Percentiles rank a stretch among this genome's conserved stretches.
Evolutionary conservation across 2,797 vertebrate genomes (phyloP).

Genomic region (Todus mexicanus): DNA sequence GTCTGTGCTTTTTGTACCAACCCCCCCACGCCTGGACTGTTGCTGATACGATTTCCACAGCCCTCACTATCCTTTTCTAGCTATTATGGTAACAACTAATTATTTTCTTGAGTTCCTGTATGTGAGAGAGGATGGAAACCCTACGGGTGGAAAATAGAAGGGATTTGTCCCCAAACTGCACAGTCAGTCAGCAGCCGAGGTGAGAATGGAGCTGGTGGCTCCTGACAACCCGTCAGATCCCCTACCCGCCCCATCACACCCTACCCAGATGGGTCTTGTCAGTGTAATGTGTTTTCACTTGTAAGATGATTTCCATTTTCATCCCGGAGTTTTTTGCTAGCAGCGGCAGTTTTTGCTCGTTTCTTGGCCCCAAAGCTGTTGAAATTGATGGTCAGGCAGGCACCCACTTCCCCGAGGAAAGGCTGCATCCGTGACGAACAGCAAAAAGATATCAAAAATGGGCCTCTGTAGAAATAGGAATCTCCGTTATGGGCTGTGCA

Average conservation of each 20-base stretch:
- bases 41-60: neutral
- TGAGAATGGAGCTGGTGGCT: neutral
- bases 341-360: neutral
- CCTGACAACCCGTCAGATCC: neutral
- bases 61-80: neutral
- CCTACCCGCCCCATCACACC: neutral
- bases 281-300: neutral
- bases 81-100: neutral
- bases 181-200: neutral
- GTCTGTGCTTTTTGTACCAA: neutral
- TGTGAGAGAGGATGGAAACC: neutral
- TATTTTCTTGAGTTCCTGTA: neutral
- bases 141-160: neutral
- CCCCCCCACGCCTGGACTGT: neutral
- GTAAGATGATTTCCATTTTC: neutral
- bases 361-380: neutral
- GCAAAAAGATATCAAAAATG: neutral
- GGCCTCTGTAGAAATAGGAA: neutral
- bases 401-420: neutral
- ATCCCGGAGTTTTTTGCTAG: neutral
- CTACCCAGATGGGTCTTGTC: conserved; percentile 34
- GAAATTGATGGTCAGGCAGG: neutral
- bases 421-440: neutral
- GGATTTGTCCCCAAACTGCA: neutral
- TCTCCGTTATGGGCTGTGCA: neutral